These are phyloP conservation scores for Cyanoramphus novaezelandiae DNA, from an alignment of 2,113 vertebrate genomes.

Conservation along the genomic window DNA sequence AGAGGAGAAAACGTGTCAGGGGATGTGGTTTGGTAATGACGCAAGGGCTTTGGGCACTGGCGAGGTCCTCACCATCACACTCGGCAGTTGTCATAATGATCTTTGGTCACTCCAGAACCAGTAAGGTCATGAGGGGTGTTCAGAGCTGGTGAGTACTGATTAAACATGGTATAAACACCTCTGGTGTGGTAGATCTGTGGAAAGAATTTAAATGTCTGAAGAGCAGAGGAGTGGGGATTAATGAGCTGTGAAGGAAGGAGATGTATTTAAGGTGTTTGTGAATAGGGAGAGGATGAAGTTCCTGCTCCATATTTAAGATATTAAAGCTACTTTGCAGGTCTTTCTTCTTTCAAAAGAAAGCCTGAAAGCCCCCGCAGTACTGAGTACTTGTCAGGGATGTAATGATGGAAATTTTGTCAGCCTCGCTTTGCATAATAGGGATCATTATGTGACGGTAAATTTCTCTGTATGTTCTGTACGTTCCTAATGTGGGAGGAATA, in stretches of 20 bases:
- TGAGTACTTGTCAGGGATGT: constrained; percentile 55
- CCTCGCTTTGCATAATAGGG: constrained; percentile 54
- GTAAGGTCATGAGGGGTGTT: constrained; percentile 3
- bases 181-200: constrained; percentile 10
- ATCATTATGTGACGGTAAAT: constrained; percentile 62
- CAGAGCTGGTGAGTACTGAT: constrained; percentile 22
- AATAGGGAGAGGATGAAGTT: constrained; percentile 32
- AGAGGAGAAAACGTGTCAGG: not conserved
- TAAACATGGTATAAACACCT: constrained; percentile 51
- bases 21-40: not conserved
- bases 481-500: constrained; percentile 65
- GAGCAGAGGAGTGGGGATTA: constrained; percentile 51
- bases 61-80: not conserved
- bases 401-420: constrained; percentile 66
- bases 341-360: constrained; percentile 40
- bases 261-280: constrained; percentile 52
- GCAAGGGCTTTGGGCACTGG: not conserved
- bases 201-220: constrained; percentile 38
- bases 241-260: constrained; percentile 57
- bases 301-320: constrained; percentile 48
- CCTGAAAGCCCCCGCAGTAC: constrained; percentile 50
- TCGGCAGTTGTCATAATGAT: not conserved
- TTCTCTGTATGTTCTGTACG: constrained; percentile 46
- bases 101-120: constrained; percentile 20
- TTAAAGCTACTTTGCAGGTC: constrained; percentile 33